Conservation (phyloP, 2,797 vertebrate genomes). For the Pygocentrus nattereri region DNA sequence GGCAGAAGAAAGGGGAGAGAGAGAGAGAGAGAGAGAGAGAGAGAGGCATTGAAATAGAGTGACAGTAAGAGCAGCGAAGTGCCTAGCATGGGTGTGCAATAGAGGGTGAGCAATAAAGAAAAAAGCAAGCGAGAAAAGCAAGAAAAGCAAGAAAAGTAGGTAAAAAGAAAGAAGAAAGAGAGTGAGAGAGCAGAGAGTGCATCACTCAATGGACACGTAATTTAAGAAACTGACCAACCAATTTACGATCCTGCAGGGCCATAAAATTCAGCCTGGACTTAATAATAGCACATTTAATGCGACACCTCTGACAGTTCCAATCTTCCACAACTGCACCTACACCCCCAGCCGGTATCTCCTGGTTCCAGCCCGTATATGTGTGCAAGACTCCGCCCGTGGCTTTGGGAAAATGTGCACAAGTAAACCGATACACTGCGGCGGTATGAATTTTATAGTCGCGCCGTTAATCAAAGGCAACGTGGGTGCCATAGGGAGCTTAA, state of each 20-base stretch:
- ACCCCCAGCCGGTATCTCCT: slow-evolving; percentile 23
- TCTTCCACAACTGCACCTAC: slow-evolving; percentile 81
- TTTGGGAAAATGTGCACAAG: not conserved
- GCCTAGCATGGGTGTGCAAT: not conserved
- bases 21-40: slow-evolving; percentile 1
- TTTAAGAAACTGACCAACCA: slow-evolving; percentile 89
- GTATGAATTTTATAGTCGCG: slow-evolving; percentile 83
- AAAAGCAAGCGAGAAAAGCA: not conserved
- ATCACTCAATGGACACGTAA: slow-evolving; percentile 75
- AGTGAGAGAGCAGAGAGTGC: slow-evolving; percentile 41
- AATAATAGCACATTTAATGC: slow-evolving; percentile 91
- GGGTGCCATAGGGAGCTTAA: slow-evolving; percentile 79
- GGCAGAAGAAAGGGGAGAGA: not conserved
- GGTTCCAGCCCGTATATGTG: slow-evolving; percentile 27
- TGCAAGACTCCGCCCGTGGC: not conserved
- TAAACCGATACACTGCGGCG: slow-evolving; percentile 66
- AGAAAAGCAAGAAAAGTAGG: not conserved
- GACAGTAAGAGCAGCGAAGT: slow-evolving; percentile 52
- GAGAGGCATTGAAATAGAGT: not conserved
- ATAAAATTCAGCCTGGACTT: slow-evolving; percentile 89
- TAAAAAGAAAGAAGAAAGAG: slow-evolving; percentile 12
- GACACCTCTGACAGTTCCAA: slow-evolving; percentile 90
- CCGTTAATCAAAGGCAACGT: slow-evolving; percentile 87
- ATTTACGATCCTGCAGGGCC: slow-evolving; percentile 84
- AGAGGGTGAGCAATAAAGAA: not conserved